Percentiles rank a stretch among this genome's conserved stretches.
Conservation (phyloP, 2,888 invertebrate genomes). For the Agelastica alni region DNA sequence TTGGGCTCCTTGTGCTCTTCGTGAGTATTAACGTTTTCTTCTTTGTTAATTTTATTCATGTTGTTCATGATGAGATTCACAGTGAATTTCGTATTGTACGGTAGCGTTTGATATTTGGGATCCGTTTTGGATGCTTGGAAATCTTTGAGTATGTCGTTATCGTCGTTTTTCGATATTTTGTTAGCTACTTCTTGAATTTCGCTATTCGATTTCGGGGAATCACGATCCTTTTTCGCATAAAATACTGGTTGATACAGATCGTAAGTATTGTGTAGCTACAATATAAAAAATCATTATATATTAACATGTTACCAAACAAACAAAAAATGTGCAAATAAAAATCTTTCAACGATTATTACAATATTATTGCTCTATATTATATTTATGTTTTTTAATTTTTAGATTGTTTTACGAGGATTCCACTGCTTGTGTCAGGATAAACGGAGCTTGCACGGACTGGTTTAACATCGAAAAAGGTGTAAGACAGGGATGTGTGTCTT, state of each 20-base stretch:
- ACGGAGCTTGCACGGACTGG: no score
- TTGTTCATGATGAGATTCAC: constrained; percentile 60
- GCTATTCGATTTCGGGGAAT: constrained; percentile 41
- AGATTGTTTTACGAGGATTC: no score
- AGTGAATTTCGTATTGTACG: constrained; percentile 85
- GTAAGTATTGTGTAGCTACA: constrained; percentile 52
- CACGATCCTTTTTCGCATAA: constrained; percentile 51
- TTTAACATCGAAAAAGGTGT: no score
- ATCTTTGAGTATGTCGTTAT: constrained; percentile 63
- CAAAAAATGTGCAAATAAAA: no score
- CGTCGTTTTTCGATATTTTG: constrained; percentile 44
- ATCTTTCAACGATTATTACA: no score
- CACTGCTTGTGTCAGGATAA: no score
- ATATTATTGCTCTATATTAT: no score
- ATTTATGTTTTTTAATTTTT: no score
- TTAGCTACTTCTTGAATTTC: constrained; percentile 44
- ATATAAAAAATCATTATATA: not conserved
- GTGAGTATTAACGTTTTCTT: constrained; percentile 41
- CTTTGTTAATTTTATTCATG: constrained; percentile 43
- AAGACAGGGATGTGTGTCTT: no score
- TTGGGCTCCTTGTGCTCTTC: constrained; percentile 43
- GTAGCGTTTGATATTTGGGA: constrained; percentile 89
- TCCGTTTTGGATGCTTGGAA: constrained; percentile 83
- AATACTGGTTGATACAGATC: constrained; percentile 52
- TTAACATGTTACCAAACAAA: no score